These are phyloP conservation scores for Mimas tiliae DNA, from an alignment of 2,888 invertebrate genomes.

Conservation along the genomic window DNA sequence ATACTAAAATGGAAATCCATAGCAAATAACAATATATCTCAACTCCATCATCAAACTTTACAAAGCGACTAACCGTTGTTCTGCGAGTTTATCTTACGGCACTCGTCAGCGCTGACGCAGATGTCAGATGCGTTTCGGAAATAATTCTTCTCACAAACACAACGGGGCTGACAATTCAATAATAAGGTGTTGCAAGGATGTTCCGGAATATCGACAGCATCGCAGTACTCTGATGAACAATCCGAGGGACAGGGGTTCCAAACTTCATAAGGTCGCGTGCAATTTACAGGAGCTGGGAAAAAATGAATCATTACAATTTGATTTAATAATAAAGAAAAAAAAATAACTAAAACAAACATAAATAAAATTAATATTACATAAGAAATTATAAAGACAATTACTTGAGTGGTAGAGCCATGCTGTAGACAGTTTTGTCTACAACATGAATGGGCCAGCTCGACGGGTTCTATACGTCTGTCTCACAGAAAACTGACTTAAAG, in stretches of 20 bases:
- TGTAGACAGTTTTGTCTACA: no score
- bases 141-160: conserved; percentile 47
- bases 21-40: no score
- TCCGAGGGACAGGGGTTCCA: conserved; percentile 49
- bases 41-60: no score
- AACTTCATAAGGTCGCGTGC: conserved; percentile 52
- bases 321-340: no score
- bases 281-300: conserved; percentile 48
- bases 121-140: conserved; percentile 46
- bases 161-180: conserved; percentile 53
- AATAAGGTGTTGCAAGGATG: conserved; percentile 48
- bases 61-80: conserved; percentile 11
- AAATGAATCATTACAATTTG: not conserved
- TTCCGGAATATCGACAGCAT: conserved; percentile 41
- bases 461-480: no score
- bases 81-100: conserved; percentile 36
- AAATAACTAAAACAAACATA: no score
- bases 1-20: no score
- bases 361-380: no score
- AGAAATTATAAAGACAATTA: no score
- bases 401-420: no score
- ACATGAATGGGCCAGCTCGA: no score
- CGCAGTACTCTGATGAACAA: conserved; percentile 51
- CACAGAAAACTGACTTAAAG: no score
- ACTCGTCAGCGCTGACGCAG: conserved; percentile 47